Evolutionary conservation across 1,140 invertebrate species (phyloP).

Genomic region (Polyergus mexicanus): DNA sequence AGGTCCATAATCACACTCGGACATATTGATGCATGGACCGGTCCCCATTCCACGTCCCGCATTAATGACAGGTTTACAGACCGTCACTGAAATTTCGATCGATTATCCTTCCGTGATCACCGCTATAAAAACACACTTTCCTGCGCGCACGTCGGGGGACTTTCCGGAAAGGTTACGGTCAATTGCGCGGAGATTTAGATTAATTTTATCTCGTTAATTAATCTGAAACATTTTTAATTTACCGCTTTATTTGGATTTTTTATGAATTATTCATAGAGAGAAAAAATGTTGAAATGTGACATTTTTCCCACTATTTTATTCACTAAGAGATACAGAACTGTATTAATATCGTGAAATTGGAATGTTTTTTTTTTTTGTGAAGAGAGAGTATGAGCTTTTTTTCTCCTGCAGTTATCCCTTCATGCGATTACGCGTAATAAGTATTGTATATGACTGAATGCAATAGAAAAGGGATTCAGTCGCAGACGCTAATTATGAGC

Average conservation of each 20-base stretch:
- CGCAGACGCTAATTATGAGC: slow-evolving; percentile 22
- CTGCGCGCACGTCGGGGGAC: not conserved
- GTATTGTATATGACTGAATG: slow-evolving; percentile 42
- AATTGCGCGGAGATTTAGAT: not conserved
- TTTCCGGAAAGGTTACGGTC: slow-evolving; percentile 24
- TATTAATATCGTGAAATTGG: slow-evolving; percentile 34
- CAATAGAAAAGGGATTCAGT: slow-evolving; percentile 37
- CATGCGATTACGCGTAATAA: slow-evolving; percentile 35
- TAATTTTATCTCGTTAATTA: too few species aligned
- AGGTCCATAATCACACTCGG: slow-evolving; percentile 77
- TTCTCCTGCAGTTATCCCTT: slow-evolving; percentile 5
- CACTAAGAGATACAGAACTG: not conserved
- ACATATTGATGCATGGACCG: slow-evolving; percentile 74
- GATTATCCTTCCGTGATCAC: not conserved
- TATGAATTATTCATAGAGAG: too few species aligned
- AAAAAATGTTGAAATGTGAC: not conserved
- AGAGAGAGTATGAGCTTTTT: slow-evolving; percentile 20
- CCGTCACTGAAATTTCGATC: slow-evolving; percentile 73
- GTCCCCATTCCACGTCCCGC: slow-evolving; percentile 29
- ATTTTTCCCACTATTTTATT: slow-evolving; percentile 13
- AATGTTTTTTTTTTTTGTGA: not conserved
- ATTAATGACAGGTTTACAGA: slow-evolving; percentile 74
- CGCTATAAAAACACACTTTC: slow-evolving; percentile 14
- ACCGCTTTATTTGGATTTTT: too few species aligned
- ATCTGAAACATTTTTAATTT: too few species aligned